Base-by-base conservation (phyloP, 2,113 vertebrate species). In the Hippopotamus amphibius region DNA sequence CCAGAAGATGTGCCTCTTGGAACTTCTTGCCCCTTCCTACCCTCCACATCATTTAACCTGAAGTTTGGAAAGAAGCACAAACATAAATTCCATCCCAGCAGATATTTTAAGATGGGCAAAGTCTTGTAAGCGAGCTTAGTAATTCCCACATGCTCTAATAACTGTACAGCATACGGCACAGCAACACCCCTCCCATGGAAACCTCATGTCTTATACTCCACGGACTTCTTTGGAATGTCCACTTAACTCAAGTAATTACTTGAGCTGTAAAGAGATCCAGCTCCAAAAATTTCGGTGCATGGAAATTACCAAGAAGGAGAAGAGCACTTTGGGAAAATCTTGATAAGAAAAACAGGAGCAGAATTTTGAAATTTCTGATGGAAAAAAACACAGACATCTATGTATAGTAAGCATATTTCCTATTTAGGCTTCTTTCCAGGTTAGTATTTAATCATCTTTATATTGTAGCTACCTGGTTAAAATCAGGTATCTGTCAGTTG, bases 161-260 rank as follows among this genome's bases (percentile, higher is more conserved):
- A 50, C n/a, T 9, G 3, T 7, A 28, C 3, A 68, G 33, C 48
- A 19, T 7, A 33, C 1, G 14, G 41, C 2, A 5, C 2, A 16
- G 37, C 10, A 1, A 6, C 3, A 59, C 3, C 7, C n/a, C 57
- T 50, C 46, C 16, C 24, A 2, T 0, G n/a, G 37, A 63, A 46
- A 63, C 9, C 4, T 28, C 9, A 12, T 2, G 11, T 37, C 30
- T 57, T 61, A 16, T 19, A 7, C 24, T 41, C 24, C 33, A 15
- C 3, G 55, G 53, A 61, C 30, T 85, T 72, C 14, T 26, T 43
- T 3, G 86, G 17, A 50, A 57, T 10, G 15, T 26, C 22, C 33
- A 43, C 14, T 87, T 57, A 57, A 72, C 55, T 57, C 85, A 48
- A 37, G 28, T 48, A 28, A 68, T 84, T 50, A 69, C 65, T 81